Evolutionary conservation across 1,140 invertebrate species (phyloP).

Genomic region (Drosophila teissieri): DNA sequence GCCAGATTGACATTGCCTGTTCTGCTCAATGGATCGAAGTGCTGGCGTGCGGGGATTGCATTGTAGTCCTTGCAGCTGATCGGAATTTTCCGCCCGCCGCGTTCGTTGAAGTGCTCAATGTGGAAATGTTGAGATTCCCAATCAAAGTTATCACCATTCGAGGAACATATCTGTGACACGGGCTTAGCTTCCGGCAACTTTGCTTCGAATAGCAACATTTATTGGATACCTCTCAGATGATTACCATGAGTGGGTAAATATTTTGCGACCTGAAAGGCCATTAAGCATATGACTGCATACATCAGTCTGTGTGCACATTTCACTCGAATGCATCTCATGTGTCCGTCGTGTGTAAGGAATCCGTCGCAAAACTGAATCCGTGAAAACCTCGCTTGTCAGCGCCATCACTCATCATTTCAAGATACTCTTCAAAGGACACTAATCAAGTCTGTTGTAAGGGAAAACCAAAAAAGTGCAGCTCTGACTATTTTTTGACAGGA

Average conservation of each 20-base stretch:
- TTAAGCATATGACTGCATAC: conserved; percentile 1
- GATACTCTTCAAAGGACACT: conserved; percentile 19
- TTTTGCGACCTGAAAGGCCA: conserved; percentile 1
- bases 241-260: conserved; percentile 19
- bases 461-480: no score
- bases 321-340: conserved; percentile 26
- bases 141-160: conserved; percentile 33
- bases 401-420: not conserved
- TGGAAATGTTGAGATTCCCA: conserved; percentile 39
- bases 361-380: conserved; percentile 12
- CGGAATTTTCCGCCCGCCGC: conserved; percentile 7
- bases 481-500: not conserved
- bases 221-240: conserved; percentile 5
- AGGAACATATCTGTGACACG: conserved; percentile 14
- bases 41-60: conserved; percentile 15
- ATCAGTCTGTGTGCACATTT: conserved; percentile 3
- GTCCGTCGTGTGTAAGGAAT: conserved; percentile 4
- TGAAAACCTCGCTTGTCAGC: conserved; percentile 35
- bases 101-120: conserved; percentile 18
- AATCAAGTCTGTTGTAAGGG: conserved; percentile 1
- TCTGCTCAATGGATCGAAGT: conserved; percentile 26
- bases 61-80: conserved; percentile 45
- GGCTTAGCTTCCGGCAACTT: conserved; percentile 22
- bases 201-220: conserved; percentile 20
- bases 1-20: conserved; percentile 40